Percentiles rank a stretch among this genome's conserved stretches.
Evolutionary conservation across 2,888 invertebrate genomes (phyloP).

Genomic region (Cantharis rufa): DNA sequence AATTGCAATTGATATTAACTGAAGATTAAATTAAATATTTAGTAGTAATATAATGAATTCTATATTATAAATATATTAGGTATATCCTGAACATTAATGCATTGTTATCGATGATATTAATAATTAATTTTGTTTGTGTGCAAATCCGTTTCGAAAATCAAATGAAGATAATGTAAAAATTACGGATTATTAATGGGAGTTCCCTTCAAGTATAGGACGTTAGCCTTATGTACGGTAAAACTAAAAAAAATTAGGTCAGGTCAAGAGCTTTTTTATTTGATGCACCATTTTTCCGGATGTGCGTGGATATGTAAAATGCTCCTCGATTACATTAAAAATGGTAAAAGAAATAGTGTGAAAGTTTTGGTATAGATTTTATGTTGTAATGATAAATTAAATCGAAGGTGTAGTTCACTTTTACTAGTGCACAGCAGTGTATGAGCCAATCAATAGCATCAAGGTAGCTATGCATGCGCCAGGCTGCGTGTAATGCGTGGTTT

Average conservation of each 20-base stretch:
- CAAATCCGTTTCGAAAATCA: not conserved
- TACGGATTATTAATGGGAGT: not conserved
- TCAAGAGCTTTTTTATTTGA: not conserved
- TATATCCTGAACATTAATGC: not conserved
- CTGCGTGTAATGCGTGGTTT: constrained; percentile 31
- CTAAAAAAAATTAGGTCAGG: constrained; percentile 4
- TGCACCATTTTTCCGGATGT: not conserved
- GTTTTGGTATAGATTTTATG: not conserved
- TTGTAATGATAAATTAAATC: constrained; percentile 22
- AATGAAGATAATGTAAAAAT: not conserved
- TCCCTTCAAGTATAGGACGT: not conserved
- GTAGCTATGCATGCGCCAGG: constrained; percentile 38
- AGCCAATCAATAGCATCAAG: constrained; percentile 40
- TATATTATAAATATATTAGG: not conserved
- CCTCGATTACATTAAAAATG: not conserved
- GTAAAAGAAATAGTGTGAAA: not conserved
- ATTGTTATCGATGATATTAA: not conserved
- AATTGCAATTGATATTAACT: not conserved
- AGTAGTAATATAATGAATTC: not conserved
- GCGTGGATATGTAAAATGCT: not conserved
- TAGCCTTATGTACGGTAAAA: not conserved
- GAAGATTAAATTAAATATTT: not conserved
- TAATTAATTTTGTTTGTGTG: not conserved
- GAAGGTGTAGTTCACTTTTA: constrained; percentile 32
- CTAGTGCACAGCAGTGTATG: constrained; percentile 35